A percentile compares a stretch with the other conserved stretches of the same genome.
Evolutionary conservation across 2,113 vertebrate genomes (phyloP).

Genomic region (Cyanoramphus novaezelandiae): DNA sequence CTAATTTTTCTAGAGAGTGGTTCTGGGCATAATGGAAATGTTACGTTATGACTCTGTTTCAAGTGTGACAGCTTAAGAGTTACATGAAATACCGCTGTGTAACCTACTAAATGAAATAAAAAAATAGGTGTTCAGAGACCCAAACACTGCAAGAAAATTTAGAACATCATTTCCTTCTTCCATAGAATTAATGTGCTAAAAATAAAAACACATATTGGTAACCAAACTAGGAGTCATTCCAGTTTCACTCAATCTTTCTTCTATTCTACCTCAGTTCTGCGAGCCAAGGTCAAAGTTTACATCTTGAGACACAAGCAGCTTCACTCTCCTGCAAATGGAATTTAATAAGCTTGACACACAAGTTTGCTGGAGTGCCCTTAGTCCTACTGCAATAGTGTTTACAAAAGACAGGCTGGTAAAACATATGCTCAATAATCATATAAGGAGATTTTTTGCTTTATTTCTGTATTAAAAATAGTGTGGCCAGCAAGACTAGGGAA

Average conservation of each 20-base stretch:
- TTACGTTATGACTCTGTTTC: background rate
- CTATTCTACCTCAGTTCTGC: background rate
- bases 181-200: background rate
- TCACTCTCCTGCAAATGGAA: background rate
- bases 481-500: background rate
- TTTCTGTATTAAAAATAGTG: background rate
- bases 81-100: background rate
- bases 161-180: background rate
- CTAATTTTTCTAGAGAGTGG: background rate
- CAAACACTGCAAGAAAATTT: background rate
- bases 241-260: background rate
- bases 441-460: background rate
- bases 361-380: background rate
- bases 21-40: constrained; percentile 26
- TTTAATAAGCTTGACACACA: constrained; percentile 8
- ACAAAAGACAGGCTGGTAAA: background rate
- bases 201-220: background rate
- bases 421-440: background rate
- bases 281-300: background rate
- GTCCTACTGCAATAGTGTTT: background rate
- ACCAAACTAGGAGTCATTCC: background rate
- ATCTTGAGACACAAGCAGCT: background rate
- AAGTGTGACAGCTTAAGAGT: constrained; percentile 7
- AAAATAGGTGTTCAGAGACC: background rate
- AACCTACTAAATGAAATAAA: constrained; percentile 23